Conservation (phyloP, 2,797 vertebrate species). For the Erithacus rubecula region DNA sequence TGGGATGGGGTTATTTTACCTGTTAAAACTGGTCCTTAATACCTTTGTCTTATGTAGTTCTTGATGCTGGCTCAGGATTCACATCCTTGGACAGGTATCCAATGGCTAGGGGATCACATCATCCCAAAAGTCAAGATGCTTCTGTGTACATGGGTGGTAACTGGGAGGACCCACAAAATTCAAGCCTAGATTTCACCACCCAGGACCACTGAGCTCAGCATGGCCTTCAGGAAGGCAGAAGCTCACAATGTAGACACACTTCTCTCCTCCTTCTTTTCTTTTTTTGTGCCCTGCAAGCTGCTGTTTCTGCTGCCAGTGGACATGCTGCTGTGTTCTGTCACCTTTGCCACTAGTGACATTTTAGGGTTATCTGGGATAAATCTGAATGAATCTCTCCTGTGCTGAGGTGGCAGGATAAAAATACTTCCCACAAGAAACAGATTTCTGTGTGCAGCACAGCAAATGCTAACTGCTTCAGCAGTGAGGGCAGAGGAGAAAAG, state of each 20-base stretch:
- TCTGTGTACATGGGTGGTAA: not conserved
- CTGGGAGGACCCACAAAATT: not conserved
- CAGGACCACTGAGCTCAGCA: not conserved
- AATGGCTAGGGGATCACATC: not conserved
- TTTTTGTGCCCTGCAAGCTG: not conserved
- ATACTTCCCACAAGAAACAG: not conserved
- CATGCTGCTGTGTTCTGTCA: not conserved
- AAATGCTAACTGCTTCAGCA: not conserved
- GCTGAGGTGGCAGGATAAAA: not conserved
- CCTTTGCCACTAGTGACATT: not conserved
- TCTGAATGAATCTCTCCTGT: not conserved
- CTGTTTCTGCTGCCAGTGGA: not conserved
- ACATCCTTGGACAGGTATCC: not conserved
- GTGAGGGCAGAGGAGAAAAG: not conserved
- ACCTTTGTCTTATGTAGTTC: not conserved
- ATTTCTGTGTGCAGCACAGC: not conserved
- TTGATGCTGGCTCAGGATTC: conserved; percentile 12
- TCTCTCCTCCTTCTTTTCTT: fast-evolving
- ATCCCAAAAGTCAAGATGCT: conserved; percentile 6
- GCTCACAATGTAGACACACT: not conserved
- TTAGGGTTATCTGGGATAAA: not conserved
- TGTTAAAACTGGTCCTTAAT: conserved; percentile 22
- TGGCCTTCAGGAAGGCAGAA: not conserved
- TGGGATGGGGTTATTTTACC: conserved; percentile 15
- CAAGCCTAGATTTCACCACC: not conserved